Conservation (phyloP, 1,140 invertebrate genomes). For the Proctacanthus coquilletti region DNA sequence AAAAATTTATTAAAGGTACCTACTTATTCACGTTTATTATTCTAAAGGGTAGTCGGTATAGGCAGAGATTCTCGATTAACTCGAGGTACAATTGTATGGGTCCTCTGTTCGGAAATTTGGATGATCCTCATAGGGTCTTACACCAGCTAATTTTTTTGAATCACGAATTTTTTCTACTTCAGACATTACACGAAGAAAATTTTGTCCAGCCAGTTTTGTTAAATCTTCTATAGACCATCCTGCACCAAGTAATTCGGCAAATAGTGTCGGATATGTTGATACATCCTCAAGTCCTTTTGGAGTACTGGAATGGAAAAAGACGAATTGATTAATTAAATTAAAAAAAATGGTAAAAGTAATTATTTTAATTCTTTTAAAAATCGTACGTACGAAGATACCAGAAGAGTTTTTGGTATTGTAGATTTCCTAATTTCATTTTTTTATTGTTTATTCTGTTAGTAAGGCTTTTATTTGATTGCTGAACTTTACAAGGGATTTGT, state of each 20-base stretch:
- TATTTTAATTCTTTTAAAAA: too few species aligned
- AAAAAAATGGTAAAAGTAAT: not conserved
- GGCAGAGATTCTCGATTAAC: too few species aligned
- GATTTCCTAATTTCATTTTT: too few species aligned
- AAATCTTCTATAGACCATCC: conserved; percentile 70
- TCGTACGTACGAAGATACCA: too few species aligned
- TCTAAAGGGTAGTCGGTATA: too few species aligned
- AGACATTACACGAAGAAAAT: conserved; percentile 62
- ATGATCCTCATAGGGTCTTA: conserved; percentile 27
- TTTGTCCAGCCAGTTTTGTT: conserved; percentile 75
- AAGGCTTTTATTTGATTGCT: too few species aligned
- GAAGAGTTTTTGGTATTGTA: too few species aligned
- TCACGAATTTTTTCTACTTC: conserved; percentile 35
- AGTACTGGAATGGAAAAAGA: conserved; percentile 39
- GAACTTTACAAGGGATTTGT: too few species aligned
- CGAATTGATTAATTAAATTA: not conserved
- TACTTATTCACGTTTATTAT: too few species aligned
- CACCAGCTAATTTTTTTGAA: conserved; percentile 19
- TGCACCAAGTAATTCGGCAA: conserved; percentile 64
- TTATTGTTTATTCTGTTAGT: too few species aligned
- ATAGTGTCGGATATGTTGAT: conserved; percentile 75
- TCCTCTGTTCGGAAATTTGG: conserved; percentile 28
- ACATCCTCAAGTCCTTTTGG: conserved; percentile 79
- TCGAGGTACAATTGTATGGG: conserved; percentile 28
- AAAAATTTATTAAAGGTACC: too few species aligned